A percentile compares a stretch with the other conserved stretches of the same genome.
Evolutionary conservation across 2,888 invertebrate species (phyloP).

Genomic region (Aethes cnicana): DNA sequence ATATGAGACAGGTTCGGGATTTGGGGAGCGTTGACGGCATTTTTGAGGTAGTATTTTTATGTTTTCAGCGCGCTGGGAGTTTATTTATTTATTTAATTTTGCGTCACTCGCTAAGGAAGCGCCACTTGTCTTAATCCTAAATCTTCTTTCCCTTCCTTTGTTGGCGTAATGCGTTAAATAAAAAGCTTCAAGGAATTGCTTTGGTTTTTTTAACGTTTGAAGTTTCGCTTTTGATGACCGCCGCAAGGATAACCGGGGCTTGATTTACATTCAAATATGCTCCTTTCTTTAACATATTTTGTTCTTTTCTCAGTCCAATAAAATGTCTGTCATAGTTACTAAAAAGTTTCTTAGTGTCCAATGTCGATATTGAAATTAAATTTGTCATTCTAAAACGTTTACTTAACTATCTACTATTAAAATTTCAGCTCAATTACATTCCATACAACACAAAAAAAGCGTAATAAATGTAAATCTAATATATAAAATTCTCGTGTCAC

Average conservation of each 20-base stretch:
- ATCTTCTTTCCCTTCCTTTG: constrained; percentile 21
- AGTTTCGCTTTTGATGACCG: not conserved
- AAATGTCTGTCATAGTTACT: no score
- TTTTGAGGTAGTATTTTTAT: constrained; percentile 71
- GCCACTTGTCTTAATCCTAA: constrained; percentile 30
- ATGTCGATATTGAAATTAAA: no score
- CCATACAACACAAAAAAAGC: no score
- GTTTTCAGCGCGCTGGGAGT: constrained; percentile 43
- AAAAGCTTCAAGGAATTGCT: constrained; percentile 17
- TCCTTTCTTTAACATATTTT: no score
- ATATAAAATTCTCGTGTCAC: no score
- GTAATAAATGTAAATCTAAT: no score
- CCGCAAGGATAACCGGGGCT: not conserved
- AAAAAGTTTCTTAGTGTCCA: no score
- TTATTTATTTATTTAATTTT: constrained; percentile 38
- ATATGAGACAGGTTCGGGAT: constrained; percentile 64
- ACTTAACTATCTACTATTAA: no score
- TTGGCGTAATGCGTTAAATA: constrained; percentile 18
- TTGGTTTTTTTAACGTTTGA: constrained; percentile 2
- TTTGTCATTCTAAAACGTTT: no score
- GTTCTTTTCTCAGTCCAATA: no score
- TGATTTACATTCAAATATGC: no score
- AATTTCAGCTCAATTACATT: no score
- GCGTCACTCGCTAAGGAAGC: constrained; percentile 22
- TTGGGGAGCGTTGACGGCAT: constrained; percentile 68